Conservation (phyloP, 2,113 vertebrate genomes). For the Nothoprocta perdicaria region DNA sequence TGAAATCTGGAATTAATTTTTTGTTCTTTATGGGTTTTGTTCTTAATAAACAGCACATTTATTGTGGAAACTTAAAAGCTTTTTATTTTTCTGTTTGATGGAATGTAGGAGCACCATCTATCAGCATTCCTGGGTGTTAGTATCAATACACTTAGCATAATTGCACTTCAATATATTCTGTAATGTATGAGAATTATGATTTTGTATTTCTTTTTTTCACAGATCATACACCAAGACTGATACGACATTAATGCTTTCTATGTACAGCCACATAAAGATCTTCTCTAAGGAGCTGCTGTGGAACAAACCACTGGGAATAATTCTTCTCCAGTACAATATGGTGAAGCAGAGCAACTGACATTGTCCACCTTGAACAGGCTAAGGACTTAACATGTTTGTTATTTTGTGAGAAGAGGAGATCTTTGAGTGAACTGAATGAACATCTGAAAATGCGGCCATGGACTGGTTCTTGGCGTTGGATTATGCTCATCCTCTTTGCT, state of each 20-base stretch:
- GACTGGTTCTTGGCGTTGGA: constrained; percentile 99
- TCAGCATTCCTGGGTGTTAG: not conserved
- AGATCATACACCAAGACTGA: constrained; percentile 69
- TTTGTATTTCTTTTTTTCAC: constrained; percentile 64
- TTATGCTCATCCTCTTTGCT: constrained; percentile 97
- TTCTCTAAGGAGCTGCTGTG: constrained; percentile 35
- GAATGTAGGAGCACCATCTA: not conserved
- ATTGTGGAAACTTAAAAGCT: constrained; percentile 22
- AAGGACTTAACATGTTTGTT: constrained; percentile 72
- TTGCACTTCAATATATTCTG: not conserved
- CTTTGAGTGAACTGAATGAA: constrained; percentile 76
- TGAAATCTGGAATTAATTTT: not conserved
- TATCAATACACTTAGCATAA: constrained; percentile 16
- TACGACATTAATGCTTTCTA: constrained; percentile 32
- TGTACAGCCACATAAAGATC: constrained; percentile 17
- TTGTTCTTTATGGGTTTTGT: not conserved
- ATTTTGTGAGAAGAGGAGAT: constrained; percentile 74
- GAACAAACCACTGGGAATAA: constrained; percentile 16
- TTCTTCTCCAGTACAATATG: constrained; percentile 63
- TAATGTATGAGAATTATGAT: constrained; percentile 33
- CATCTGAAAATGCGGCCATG: constrained; percentile 95
- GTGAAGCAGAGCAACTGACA: constrained; percentile 60
- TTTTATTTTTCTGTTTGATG: constrained; percentile 14
- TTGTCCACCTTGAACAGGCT: constrained; percentile 13
- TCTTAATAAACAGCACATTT: not conserved